phyloP scores from a whole-genome alignment of 2,888 invertebrate species.

The Ceraclea dissimilis region DNA sequence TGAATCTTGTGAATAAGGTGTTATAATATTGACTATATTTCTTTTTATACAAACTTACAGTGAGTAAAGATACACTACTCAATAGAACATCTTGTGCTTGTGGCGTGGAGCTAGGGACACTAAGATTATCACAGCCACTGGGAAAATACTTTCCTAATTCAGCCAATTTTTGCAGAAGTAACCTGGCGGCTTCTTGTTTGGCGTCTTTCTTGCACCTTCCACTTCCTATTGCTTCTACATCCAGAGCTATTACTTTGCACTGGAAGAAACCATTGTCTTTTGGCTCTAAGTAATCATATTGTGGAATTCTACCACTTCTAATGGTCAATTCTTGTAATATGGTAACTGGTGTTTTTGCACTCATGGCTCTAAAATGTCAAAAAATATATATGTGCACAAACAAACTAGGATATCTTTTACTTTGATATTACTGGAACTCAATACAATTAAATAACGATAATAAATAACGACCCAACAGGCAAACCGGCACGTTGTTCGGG shows the following conservation, averaged over 20 bases:
- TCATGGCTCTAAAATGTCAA: constrained; percentile 5
- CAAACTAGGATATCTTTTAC: too few species aligned
- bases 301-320: constrained; percentile 32
- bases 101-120: constrained; percentile 4
- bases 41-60: too few species aligned
- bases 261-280: constrained; percentile 35
- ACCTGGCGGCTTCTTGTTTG: constrained; percentile 37
- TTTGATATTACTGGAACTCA: too few species aligned
- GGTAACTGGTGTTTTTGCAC: constrained; percentile 38
- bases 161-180: constrained; percentile 32
- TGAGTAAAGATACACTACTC: constrained; percentile 16
- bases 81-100: neutral
- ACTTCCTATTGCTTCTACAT: constrained; percentile 31
- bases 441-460: too few species aligned
- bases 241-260: constrained; percentile 33
- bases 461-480: too few species aligned
- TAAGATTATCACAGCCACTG: constrained; percentile 8
- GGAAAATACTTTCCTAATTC: constrained; percentile 25
- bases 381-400: too few species aligned
- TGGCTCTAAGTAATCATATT: constrained; percentile 33
- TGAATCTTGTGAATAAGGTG: constrained; percentile 1
- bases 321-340: constrained; percentile 41
- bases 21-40: too few species aligned
- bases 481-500: too few species aligned
- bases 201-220: constrained; percentile 40